Base-by-base conservation (phyloP, 2,888 invertebrate species). In the Eupithecia centaureata region DNA sequence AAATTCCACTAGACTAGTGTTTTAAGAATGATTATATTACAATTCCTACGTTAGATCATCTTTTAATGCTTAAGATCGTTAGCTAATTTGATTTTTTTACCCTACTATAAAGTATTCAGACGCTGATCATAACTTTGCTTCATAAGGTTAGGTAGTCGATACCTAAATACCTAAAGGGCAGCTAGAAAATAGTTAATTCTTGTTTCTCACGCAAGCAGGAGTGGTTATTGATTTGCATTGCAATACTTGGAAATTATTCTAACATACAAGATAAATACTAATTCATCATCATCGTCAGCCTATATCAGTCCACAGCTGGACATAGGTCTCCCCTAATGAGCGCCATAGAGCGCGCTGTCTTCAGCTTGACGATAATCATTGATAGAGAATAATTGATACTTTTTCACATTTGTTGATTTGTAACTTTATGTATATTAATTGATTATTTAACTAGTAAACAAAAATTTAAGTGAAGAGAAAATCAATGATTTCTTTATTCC, bases 161-260 rank as follows among this genome's bases (percentile, higher is more conserved):
- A n/a, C n/a, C n/a, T n/a, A 42, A 65, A 56, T 33, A 18, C 8
- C 8, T 18, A 47, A 65, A 57, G 56, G 57, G 42, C 54, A 60
- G 32, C 65, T 13, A 47, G 35, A 59, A 51, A 58, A 62, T 22
- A 13, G 10, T 35, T 58, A 58, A 62, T 58, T 38, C 38, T 30
- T 54, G 28, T 42, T 67, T 67, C 67, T 67, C 67, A 67, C 63
- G 63, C 67, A 33, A 54, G 32, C 38, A 63, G 59, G 67, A 54
- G 67, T 58, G 59, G 59, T 42, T 65, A 10, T 28, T 51, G 33
- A 22, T 56, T 63, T 52, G 30, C 22, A 51, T 47, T 51, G 47
- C 47, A 47, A 51, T 47, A 51, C n/a, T 27, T 60, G 57, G 12
- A 32, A 57, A 33, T 57, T 32, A 52, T 15, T 15, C 15, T 1